Evolutionary conservation across 1,140 invertebrate genomes (phyloP).

Genomic region (Bombus affinis): DNA sequence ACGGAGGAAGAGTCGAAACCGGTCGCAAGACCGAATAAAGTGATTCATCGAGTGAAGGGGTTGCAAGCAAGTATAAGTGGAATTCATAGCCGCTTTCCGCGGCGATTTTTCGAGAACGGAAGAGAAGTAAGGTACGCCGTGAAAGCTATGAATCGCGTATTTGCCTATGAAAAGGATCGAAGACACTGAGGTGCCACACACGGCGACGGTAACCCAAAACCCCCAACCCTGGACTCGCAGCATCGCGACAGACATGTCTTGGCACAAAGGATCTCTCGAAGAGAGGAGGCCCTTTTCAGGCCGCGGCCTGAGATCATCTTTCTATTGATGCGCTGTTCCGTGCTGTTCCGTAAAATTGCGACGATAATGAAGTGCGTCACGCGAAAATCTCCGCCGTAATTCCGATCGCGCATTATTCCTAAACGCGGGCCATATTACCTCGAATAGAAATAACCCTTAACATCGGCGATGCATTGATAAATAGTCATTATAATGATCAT

Average conservation of each 20-base stretch:
- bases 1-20: not conserved
- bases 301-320: conserved; percentile 76
- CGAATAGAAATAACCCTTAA: not conserved
- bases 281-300: conserved; percentile 57
- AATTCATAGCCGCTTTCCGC: conserved; percentile 29
- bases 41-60: not conserved
- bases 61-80: conserved; percentile 1
- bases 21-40: too few species aligned
- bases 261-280: conserved; percentile 73
- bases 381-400: conserved; percentile 55
- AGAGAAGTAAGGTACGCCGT: conserved; percentile 23
- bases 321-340: conserved; percentile 76
- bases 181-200: conserved; percentile 81
- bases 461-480: too few species aligned
- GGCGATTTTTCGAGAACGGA: conserved; percentile 24
- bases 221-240: conserved; percentile 50
- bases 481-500: too few species aligned
- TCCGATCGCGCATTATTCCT: conserved; percentile 17
- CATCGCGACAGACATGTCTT: conserved; percentile 76
- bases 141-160: conserved; percentile 68
- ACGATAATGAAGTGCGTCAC: conserved; percentile 61
- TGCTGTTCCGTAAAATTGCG: conserved; percentile 69
- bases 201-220: conserved; percentile 79
- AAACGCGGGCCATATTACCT: not conserved
- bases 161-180: conserved; percentile 77